Evolutionary conservation across 2,888 invertebrate species (phyloP).

Genomic region (Icerya purchasi): DNA sequence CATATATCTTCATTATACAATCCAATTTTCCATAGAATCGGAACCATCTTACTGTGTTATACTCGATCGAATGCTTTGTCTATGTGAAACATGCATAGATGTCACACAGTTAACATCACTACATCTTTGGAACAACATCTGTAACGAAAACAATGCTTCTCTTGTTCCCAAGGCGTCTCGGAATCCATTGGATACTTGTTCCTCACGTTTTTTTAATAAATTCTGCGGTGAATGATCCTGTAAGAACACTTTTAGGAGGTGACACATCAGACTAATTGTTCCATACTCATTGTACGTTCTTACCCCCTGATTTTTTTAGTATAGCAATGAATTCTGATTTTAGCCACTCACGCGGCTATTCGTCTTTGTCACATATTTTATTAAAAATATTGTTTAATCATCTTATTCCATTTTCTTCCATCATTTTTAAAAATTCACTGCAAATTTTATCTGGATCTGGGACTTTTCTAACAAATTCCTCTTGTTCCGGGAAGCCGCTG

Average conservation of each 20-base stretch:
- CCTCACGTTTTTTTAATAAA: background rate
- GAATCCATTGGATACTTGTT: background rate
- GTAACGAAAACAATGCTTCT: too few species aligned
- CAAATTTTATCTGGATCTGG: background rate
- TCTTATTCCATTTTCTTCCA: background rate
- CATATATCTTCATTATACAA: background rate
- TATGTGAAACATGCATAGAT: too few species aligned
- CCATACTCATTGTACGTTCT: background rate
- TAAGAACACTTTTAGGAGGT: background rate
- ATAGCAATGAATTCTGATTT: background rate
- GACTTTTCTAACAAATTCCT: background rate
- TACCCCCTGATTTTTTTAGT: background rate
- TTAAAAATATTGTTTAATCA: background rate
- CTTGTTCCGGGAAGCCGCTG: too few species aligned
- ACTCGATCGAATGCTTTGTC: background rate
- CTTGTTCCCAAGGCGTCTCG: too few species aligned
- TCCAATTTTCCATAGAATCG: background rate
- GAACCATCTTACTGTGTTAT: background rate
- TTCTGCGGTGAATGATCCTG: background rate
- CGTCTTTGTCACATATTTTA: background rate
- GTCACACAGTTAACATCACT: too few species aligned
- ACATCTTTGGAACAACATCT: too few species aligned
- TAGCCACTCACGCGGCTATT: background rate
- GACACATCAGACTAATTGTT: background rate
- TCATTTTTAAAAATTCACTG: background rate